These are phyloP conservation scores for Oreochromis grahami DNA, from an alignment of 2,797 vertebrate genomes.

Conservation along the genomic window DNA sequence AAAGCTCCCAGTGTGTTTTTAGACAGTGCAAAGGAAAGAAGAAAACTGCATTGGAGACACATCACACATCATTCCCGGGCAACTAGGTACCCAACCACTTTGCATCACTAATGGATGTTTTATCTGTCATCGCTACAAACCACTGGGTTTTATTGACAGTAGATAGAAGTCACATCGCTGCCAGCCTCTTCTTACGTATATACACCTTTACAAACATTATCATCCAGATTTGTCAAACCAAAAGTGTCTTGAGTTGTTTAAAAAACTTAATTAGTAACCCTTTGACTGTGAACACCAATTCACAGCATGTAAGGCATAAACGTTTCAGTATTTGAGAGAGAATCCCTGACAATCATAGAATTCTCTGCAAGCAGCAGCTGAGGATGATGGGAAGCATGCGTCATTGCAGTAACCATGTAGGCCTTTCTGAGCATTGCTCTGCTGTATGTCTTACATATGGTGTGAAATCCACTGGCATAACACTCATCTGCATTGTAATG, in stretches of 20 bases:
- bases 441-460: not conserved
- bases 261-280: not conserved
- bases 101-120: not conserved
- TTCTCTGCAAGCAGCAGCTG: not conserved
- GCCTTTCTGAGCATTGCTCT: not conserved
- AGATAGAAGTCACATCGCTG: not conserved
- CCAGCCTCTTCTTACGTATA: not conserved
- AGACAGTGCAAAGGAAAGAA: not conserved
- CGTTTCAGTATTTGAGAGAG: not conserved
- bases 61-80: not conserved
- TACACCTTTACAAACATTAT: not conserved
- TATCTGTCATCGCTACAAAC: not conserved
- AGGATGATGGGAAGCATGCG: not conserved
- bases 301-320: not conserved
- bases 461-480: not conserved
- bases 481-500: not conserved
- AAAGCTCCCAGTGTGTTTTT: not conserved
- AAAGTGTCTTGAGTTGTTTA: not conserved
- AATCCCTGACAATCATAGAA: not conserved
- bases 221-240: not conserved
- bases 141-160: not conserved
- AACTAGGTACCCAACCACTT: not conserved
- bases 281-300: not conserved
- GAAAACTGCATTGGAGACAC: not conserved
- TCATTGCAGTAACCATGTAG: not conserved